Evolutionary conservation across 2,888 invertebrate genomes (phyloP).

Genomic region (Ormia ochracea): DNA sequence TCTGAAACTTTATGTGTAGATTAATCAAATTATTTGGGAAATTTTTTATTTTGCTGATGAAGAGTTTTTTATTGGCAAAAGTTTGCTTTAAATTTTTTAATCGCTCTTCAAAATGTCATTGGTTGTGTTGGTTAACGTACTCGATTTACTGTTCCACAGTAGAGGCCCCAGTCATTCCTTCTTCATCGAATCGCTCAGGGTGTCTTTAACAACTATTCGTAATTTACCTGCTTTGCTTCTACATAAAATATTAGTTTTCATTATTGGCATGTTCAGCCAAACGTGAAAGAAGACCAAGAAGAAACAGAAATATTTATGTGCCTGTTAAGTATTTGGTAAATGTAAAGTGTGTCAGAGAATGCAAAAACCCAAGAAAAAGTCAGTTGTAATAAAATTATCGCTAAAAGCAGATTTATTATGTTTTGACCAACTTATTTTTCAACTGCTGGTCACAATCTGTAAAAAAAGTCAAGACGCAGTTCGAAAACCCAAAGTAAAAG

Average conservation of each 20-base stretch:
- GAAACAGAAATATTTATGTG: constrained; percentile 13
- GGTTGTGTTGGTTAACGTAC: not conserved
- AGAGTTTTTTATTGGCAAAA: too few relatives aligned
- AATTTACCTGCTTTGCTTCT: constrained; percentile 10
- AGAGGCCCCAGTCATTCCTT: constrained; percentile 25
- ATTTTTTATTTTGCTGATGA: too few relatives aligned
- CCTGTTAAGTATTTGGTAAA: constrained; percentile 9
- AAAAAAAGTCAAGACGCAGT: not conserved
- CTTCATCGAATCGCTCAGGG: not conserved
- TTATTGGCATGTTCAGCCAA: constrained; percentile 56
- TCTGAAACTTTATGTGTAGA: too few relatives aligned
- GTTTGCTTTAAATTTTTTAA: too few relatives aligned
- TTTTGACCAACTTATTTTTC: constrained; percentile 48
- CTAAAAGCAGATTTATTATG: constrained; percentile 48
- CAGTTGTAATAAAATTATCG: constrained; percentile 28
- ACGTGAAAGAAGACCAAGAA: constrained; percentile 35
- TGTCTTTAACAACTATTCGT: constrained; percentile 9
- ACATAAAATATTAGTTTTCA: constrained; percentile 53
- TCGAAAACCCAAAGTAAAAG: constrained; percentile 19
- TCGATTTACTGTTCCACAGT: not conserved
- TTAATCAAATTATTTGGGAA: too few relatives aligned
- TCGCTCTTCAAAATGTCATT: not conserved
- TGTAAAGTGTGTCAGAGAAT: constrained; percentile 61
- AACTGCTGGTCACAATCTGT: constrained; percentile 24
- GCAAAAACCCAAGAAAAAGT: constrained; percentile 27